Evolutionary conservation across 1,140 invertebrate species (phyloP).

Genomic region (Papilio helenus): DNA sequence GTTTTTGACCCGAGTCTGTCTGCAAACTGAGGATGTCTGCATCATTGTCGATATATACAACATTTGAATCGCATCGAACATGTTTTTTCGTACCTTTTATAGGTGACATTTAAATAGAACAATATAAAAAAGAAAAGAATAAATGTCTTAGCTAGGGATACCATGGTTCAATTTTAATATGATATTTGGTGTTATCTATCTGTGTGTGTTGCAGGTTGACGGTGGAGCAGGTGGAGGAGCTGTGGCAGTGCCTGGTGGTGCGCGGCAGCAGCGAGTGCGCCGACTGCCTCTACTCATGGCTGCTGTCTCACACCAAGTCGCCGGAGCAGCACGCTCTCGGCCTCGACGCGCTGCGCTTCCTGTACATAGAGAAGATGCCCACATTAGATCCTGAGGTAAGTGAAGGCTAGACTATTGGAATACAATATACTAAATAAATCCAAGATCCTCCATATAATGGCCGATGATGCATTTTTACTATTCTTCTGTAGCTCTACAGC

Average conservation of each 20-base stretch:
- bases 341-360: slow-evolving; percentile 92
- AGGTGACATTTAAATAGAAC: no score
- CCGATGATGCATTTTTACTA: background rate
- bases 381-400: slow-evolving; percentile 90
- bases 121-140: no score
- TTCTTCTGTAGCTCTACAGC: background rate
- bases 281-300: slow-evolving; percentile 96
- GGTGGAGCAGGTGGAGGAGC: slow-evolving; percentile 93
- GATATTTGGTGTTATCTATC: slow-evolving; percentile 35
- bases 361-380: slow-evolving; percentile 95
- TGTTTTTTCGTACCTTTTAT: no score
- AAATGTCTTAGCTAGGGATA: no score
- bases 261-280: slow-evolving; percentile 88
- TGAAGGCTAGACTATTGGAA: background rate
- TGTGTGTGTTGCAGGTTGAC: slow-evolving; percentile 85
- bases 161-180: no score
- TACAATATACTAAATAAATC: background rate
- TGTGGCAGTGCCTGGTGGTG: slow-evolving; percentile 95
- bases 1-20: no score
- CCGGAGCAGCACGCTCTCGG: slow-evolving; percentile 96
- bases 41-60: no score
- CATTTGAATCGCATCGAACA: no score
- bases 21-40: no score
- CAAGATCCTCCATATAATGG: background rate
- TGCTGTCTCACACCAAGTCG: slow-evolving; percentile 93